Percentiles rank a stretch among this genome's conserved stretches.
These are phyloP conservation scores for Sicus ferrugineus DNA, from an alignment of 2,888 invertebrate species.

Conservation along the genomic window DNA sequence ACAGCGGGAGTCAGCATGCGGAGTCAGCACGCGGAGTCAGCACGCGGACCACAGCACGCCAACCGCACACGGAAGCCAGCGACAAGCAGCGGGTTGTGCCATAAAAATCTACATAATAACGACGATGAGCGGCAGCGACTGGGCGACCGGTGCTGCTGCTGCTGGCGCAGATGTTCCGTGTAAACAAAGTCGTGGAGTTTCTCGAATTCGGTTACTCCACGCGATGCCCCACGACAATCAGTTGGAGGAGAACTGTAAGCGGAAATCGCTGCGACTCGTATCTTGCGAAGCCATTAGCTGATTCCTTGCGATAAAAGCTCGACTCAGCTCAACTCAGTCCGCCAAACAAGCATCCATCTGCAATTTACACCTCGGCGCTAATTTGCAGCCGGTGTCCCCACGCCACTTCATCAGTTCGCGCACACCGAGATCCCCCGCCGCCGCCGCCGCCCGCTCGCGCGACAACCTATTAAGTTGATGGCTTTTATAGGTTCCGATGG, in stretches of 20 bases:
- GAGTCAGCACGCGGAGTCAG: constrained; percentile 34
- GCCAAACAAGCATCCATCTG: constrained; percentile 39
- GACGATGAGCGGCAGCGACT: not conserved
- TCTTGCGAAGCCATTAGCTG: not conserved
- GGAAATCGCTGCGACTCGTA: too few relatives aligned
- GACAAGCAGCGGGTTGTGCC: constrained; percentile 36
- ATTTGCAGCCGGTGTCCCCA: constrained; percentile 45
- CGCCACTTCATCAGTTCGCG: not conserved
- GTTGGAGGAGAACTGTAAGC: too few relatives aligned
- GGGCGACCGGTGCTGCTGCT: not conserved
- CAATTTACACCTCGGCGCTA: constrained; percentile 58
- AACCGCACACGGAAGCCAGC: constrained; percentile 19
- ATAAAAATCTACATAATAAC: constrained; percentile 45
- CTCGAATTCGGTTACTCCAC: not conserved
- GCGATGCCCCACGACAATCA: not conserved
- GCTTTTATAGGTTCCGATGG: constrained; percentile 23
- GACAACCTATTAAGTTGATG: constrained; percentile 21
- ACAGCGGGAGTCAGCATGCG: constrained; percentile 40
- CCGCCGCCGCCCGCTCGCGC: not conserved
- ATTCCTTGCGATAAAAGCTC: constrained; percentile 3
- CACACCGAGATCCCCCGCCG: not conserved
- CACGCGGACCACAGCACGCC: not conserved
- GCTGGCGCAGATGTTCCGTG: not conserved
- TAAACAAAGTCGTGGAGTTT: not conserved
- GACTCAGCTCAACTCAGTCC: constrained; percentile 7